Base-by-base conservation (phyloP, 2,797 vertebrate species). In the Chiloscyllium punctatum region DNA sequence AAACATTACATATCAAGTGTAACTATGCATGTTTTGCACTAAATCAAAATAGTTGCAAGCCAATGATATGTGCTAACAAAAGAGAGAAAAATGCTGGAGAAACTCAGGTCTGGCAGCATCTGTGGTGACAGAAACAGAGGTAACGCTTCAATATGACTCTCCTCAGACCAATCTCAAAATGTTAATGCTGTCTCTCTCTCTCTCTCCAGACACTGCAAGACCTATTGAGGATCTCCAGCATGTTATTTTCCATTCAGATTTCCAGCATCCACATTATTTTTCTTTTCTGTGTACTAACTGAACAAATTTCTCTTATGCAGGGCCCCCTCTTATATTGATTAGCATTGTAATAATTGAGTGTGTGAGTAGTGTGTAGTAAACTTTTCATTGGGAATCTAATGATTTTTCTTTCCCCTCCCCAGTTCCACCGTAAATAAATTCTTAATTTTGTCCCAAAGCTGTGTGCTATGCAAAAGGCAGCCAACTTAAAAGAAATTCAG, bases 11-110 rank as follows among this genome's bases (percentile, higher is more conserved):
- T 48, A 84, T 9, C 90, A 92, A 8, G 66, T 92, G 90, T 92
- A 69, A 92, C 90, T 92, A 37, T 69, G 90, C 90, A 92, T 37
- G 62, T 92, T 92, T 69, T 92, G 90, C 90, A 92, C 90, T 92
- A 92, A 92, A 92, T 92, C 90, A 92, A 92, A 92, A 42, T 69
- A 21, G 7, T 42, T 13, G 18, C n/a, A 25, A 21, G 62, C 88
- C 62, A 68, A n/a, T 69, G 62, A 62, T 23, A 66, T 68, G 30
- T 90, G 57, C 57, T 21, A 18, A 91, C 88, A 7, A 33, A 91
- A 33, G 23, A 68, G 57, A 62, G 42, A 48, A 48, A 62, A 62
- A 62, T 62, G 7, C 57, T 62, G 57, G 7, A 62, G 57, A 13
- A 62, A 62, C 57, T 62, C 57, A 62, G 57, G 57, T 62, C 57